A percentile compares a stretch with the other conserved stretches of the same genome.
These are phyloP conservation scores for Heterocephalus glaber DNA, from an alignment of 2,113 vertebrate genomes.

Conservation along the genomic window DNA sequence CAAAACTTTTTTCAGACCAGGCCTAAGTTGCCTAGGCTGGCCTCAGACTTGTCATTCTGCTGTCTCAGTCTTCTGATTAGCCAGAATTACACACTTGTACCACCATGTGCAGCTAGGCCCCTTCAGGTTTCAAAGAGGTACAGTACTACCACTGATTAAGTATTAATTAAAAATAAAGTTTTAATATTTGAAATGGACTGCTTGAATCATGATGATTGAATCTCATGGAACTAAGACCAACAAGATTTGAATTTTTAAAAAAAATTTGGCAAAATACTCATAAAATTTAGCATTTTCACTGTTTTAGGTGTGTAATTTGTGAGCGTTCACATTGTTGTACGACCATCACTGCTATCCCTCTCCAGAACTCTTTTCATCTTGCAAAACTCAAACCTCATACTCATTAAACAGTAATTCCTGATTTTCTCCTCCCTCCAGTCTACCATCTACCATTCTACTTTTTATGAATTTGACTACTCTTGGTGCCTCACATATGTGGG, in stretches of 20 bases:
- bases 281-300: background rate
- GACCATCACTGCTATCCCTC: background rate
- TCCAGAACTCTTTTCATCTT: background rate
- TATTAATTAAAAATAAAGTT: background rate
- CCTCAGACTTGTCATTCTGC: background rate
- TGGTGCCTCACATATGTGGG: background rate
- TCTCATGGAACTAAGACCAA: background rate
- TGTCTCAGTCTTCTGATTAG: background rate
- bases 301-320: background rate
- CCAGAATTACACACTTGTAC: background rate
- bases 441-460: background rate
- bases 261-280: background rate
- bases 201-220: background rate
- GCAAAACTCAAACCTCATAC: background rate
- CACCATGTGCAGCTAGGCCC: background rate
- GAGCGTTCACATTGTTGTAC: background rate
- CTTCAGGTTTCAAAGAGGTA: background rate
- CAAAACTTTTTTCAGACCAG: background rate
- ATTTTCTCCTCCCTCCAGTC: background rate
- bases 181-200: background rate
- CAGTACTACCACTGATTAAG: background rate
- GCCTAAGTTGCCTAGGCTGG: background rate
- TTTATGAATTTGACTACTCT: background rate
- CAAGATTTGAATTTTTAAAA: constrained; percentile 13
- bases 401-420: background rate